phyloP scores from a whole-genome alignment of 2,797 vertebrate species.

The Chaenodraco wilsoni region DNA sequence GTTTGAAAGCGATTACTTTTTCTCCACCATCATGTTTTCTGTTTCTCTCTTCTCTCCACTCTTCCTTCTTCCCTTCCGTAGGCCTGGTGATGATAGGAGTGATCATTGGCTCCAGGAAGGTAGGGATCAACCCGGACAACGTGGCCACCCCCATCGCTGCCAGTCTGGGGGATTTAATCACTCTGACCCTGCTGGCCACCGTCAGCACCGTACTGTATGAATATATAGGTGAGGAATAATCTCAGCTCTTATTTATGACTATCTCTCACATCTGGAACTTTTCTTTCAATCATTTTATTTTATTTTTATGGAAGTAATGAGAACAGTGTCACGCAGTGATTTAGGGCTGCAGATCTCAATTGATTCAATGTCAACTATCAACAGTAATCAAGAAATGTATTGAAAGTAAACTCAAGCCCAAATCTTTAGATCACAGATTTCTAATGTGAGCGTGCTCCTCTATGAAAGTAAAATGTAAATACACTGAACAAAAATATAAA shows the following conservation, averaged over 20 bases:
- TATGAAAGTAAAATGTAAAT: too few relatives aligned
- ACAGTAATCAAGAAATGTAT: too few relatives aligned
- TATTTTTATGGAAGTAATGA: background rate
- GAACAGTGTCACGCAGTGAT: background rate
- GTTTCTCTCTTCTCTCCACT: background rate
- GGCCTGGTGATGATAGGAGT: slow-evolving; percentile 91
- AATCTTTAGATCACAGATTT: too few relatives aligned
- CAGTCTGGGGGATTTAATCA: slow-evolving; percentile 94
- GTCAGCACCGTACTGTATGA: slow-evolving; percentile 89
- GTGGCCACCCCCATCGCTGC: slow-evolving; percentile 96
- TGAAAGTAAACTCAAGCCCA: too few relatives aligned
- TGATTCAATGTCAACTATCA: too few relatives aligned
- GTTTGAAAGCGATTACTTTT: background rate
- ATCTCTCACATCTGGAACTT: background rate
- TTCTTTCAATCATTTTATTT: background rate
- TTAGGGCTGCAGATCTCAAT: too few relatives aligned
- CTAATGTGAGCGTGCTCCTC: too few relatives aligned
- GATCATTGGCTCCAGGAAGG: slow-evolving; percentile 89
- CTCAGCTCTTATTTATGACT: background rate
- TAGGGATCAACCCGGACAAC: slow-evolving; percentile 96
- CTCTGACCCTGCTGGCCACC: slow-evolving; percentile 90
- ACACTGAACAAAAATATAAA: too few relatives aligned
- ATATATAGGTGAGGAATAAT: slow-evolving; percentile 83
- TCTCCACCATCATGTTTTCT: background rate
- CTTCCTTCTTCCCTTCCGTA: background rate